Evolutionary conservation across 2,113 vertebrate genomes (phyloP).

Genomic region (Synodontis membranacea): DNA sequence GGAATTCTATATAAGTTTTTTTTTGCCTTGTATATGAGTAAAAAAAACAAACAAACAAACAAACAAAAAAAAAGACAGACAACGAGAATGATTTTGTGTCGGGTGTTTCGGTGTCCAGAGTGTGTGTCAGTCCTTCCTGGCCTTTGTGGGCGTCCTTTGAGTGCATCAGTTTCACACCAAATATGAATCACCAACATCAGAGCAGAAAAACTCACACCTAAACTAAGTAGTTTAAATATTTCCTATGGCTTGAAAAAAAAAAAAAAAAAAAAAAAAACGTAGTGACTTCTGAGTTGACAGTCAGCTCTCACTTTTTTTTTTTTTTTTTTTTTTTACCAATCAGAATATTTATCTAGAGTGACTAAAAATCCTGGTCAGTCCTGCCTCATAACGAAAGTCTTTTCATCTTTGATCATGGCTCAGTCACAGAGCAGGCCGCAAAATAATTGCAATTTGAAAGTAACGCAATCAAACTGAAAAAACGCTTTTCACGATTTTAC

Average conservation of each 20-base stretch:
- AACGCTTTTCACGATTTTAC: not conserved
- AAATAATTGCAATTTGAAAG: not conserved
- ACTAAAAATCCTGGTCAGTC: not conserved
- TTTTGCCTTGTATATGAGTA: not conserved
- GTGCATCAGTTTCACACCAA: conserved; percentile 25
- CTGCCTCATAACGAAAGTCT: not conserved
- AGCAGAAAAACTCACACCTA: not conserved
- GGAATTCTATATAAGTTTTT: not conserved
- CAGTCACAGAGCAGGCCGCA: not conserved
- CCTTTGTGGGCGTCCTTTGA: conserved; percentile 36
- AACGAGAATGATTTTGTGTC: not conserved
- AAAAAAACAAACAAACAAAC: too few species aligned
- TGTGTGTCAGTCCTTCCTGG: conserved; percentile 16
- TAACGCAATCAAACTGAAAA: not conserved
- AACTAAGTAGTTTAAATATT: not conserved
- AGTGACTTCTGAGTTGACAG: not conserved
- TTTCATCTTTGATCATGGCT: not conserved
- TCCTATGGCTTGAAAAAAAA: not conserved
- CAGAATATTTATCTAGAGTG: not conserved
- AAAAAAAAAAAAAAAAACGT: not conserved
- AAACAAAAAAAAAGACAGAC: not conserved
- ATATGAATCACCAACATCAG: conserved; percentile 31
- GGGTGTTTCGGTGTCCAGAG: not conserved
- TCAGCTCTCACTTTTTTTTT: not conserved
- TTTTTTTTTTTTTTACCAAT: not conserved